phyloP scores from a whole-genome alignment of 2,113 vertebrate species.

The Pheucticus melanocephalus region DNA sequence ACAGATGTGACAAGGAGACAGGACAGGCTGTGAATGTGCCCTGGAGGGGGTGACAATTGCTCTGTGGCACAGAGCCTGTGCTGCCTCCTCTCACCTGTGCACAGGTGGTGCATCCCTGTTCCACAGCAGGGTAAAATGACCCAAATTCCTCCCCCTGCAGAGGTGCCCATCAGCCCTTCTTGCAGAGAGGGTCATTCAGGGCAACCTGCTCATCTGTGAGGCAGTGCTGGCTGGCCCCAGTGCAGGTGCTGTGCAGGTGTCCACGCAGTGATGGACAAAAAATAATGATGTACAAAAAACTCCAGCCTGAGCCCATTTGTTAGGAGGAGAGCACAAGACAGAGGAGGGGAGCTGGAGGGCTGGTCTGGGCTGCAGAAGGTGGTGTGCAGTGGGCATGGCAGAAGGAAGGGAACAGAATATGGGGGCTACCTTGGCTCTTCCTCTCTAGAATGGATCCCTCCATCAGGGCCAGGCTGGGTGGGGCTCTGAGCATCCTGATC shows the following conservation, averaged over 20 bases:
- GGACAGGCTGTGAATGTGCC: background rate
- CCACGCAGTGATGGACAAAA: rapidly evolving
- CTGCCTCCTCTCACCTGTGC: background rate
- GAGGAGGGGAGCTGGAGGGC: background rate
- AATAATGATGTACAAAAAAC: background rate
- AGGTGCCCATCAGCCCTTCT: background rate
- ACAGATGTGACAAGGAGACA: background rate
- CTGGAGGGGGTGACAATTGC: background rate
- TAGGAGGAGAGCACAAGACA: background rate
- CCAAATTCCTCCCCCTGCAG: background rate
- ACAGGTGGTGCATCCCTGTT: background rate
- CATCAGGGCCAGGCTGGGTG: background rate
- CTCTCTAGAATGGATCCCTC: background rate
- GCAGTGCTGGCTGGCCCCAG: background rate
- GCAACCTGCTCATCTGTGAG: background rate
- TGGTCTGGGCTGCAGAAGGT: background rate
- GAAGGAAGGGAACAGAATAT: rapidly evolving
- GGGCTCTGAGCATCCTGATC: background rate
- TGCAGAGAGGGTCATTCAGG: background rate
- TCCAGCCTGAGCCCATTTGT: rapidly evolving
- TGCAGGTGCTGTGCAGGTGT: background rate
- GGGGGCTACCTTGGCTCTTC: background rate
- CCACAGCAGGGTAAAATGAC: background rate
- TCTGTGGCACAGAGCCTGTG: background rate
- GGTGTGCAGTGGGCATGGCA: background rate